These are phyloP conservation scores for Lordiphosa clarofinis DNA, from an alignment of 1,140 invertebrate species.

Conservation along the genomic window DNA sequence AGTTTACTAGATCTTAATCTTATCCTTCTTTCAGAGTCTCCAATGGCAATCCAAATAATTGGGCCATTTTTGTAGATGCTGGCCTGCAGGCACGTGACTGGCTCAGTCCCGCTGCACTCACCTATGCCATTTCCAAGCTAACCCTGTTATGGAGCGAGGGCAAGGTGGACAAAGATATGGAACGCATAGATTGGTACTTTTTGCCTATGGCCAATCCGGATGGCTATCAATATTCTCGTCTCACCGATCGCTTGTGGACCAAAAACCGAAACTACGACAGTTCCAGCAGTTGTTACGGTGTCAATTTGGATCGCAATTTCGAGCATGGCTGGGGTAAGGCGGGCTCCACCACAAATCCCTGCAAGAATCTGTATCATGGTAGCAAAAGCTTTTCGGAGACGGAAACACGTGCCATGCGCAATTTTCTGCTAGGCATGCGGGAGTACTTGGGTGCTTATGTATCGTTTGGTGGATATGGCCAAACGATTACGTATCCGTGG, in stretches of 20 bases:
- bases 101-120: slow-evolving; percentile 90
- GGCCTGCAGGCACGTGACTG: slow-evolving; percentile 92
- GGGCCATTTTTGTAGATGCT: slow-evolving; percentile 84
- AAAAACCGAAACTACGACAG: slow-evolving; percentile 84
- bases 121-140: slow-evolving; percentile 88
- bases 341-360: slow-evolving; percentile 89
- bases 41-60: slow-evolving; percentile 82
- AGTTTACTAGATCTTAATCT: neutral
- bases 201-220: slow-evolving; percentile 87
- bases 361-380: slow-evolving; percentile 89
- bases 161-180: slow-evolving; percentile 82
- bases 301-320: slow-evolving; percentile 91
- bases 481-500: slow-evolving; percentile 82
- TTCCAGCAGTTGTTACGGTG: slow-evolving; percentile 85
- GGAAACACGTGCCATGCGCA: slow-evolving; percentile 87
- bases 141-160: slow-evolving; percentile 83
- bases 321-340: slow-evolving; percentile 88
- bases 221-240: slow-evolving; percentile 85
- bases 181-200: slow-evolving; percentile 90
- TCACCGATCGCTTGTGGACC: slow-evolving; percentile 84
- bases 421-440: slow-evolving; percentile 81
- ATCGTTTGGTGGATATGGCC: slow-evolving; percentile 89
- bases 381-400: slow-evolving; percentile 90
- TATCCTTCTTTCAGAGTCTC: slow-evolving; percentile 81
- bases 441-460: slow-evolving; percentile 82